Percentiles rank a stretch among this genome's conserved stretches.
phyloP scores from a whole-genome alignment of 2,888 invertebrate species.

The Eueremaeus valkanovi region DNA sequence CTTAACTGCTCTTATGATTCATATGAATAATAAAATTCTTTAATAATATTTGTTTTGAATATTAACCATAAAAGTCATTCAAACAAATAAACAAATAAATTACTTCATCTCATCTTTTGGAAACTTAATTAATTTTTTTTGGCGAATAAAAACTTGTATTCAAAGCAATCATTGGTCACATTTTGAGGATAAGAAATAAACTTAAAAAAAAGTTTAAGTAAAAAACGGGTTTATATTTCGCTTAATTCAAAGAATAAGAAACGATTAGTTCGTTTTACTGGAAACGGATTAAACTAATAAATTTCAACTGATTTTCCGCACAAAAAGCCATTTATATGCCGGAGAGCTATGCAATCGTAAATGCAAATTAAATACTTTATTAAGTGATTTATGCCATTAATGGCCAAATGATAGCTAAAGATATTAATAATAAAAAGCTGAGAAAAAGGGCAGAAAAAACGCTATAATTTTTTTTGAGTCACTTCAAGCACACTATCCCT shows the following conservation, averaged over 20 bases:
- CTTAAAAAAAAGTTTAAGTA: not conserved
- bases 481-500: not conserved
- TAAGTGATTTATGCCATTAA: constrained; percentile 1
- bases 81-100: not conserved
- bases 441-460: not conserved
- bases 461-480: not conserved
- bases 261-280: not conserved
- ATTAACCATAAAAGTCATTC: not conserved
- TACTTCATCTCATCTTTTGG: not conserved
- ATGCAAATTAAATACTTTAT: not conserved
- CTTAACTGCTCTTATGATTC: not conserved
- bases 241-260: not conserved
- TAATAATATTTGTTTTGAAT: not conserved
- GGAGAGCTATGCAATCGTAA: not conserved
- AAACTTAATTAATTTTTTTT: not conserved
- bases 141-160: not conserved
- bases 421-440: not conserved
- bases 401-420: not conserved
- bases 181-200: too few relatives aligned
- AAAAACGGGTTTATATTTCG: not conserved
- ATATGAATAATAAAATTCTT: not conserved
- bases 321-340: not conserved
- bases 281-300: constrained; percentile 14
- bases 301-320: not conserved
- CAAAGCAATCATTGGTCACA: too few relatives aligned